phyloP scores from a whole-genome alignment of 2,797 vertebrate genomes.

The Arrhamphus sclerolepis region DNA sequence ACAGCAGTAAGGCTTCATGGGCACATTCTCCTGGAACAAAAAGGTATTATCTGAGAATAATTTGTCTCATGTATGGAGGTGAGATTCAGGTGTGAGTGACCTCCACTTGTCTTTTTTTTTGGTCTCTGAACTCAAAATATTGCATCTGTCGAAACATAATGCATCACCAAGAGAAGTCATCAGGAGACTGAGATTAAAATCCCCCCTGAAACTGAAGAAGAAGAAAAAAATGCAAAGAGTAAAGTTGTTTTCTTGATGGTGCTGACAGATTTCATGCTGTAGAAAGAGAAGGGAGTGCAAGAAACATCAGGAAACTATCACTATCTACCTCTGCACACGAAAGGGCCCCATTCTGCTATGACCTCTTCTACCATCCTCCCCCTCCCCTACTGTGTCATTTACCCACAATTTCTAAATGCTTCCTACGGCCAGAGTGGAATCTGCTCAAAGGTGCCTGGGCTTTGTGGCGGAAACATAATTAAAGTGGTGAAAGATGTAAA shows the following conservation, averaged over 20 bases:
- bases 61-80: constrained; percentile 22
- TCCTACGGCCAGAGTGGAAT: constrained; percentile 96
- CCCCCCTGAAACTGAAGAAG: constrained; percentile 3
- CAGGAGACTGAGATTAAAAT: constrained; percentile 7
- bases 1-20: constrained; percentile 36
- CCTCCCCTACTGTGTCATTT: constrained; percentile 88
- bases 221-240: neutral
- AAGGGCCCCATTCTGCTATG: constrained; percentile 78
- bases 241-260: constrained; percentile 18
- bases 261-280: constrained; percentile 31
- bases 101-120: neutral
- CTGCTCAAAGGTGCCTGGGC: constrained; percentile 91
- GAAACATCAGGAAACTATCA: constrained; percentile 75
- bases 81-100: constrained; percentile 37
- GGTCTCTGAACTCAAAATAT: too few species aligned
- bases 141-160: constrained; percentile 1
- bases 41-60: constrained; percentile 30
- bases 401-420: constrained; percentile 89
- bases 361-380: constrained; percentile 83
- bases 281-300: constrained; percentile 86
- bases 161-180: neutral
- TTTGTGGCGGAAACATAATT: constrained; percentile 99
- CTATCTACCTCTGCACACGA: constrained; percentile 74
- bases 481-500: constrained; percentile 97
- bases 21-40: constrained; percentile 40